Conservation (phyloP, 2,797 vertebrate species). For the Tadarida brasiliensis region DNA sequence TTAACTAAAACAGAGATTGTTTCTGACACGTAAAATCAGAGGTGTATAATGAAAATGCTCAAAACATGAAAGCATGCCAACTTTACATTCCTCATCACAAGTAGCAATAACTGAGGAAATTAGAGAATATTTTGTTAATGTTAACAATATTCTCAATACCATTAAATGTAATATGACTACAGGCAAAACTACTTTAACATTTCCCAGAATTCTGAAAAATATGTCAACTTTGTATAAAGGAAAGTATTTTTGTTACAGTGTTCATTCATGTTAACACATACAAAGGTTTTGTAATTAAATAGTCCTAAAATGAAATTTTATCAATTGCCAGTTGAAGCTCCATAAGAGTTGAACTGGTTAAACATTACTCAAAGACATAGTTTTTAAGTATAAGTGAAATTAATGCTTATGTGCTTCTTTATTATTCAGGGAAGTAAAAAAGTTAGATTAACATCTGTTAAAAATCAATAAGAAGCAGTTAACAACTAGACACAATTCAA, state of each 20-base stretch:
- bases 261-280: conserved; percentile 60
- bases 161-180: conserved; percentile 71
- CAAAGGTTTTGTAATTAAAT: conserved; percentile 58
- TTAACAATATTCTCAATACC: conserved; percentile 77
- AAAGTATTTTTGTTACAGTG: conserved; percentile 63
- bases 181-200: conserved; percentile 78
- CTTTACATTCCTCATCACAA: conserved; percentile 74
- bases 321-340: conserved; percentile 39
- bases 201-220: conserved; percentile 80
- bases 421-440: conserved; percentile 51
- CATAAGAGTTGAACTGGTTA: conserved; percentile 20
- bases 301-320: conserved; percentile 52
- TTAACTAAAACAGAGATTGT: conserved; percentile 62
- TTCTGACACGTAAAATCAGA: conserved; percentile 47
- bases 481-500: conserved; percentile 22
- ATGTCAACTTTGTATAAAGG: conserved; percentile 65
- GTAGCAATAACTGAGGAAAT: conserved; percentile 81
- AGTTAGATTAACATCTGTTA: conserved; percentile 38
- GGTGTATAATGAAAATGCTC: conserved; percentile 61
- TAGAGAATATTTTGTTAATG: conserved; percentile 78
- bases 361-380: conserved; percentile 44
- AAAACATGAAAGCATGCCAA: conserved; percentile 71
- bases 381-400: conserved; percentile 60
- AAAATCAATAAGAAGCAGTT: conserved; percentile 54
- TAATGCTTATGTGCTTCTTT: conserved; percentile 14